Conservation (phyloP, 2,113 vertebrate genomes). For the Chaetodon trifascialis region DNA sequence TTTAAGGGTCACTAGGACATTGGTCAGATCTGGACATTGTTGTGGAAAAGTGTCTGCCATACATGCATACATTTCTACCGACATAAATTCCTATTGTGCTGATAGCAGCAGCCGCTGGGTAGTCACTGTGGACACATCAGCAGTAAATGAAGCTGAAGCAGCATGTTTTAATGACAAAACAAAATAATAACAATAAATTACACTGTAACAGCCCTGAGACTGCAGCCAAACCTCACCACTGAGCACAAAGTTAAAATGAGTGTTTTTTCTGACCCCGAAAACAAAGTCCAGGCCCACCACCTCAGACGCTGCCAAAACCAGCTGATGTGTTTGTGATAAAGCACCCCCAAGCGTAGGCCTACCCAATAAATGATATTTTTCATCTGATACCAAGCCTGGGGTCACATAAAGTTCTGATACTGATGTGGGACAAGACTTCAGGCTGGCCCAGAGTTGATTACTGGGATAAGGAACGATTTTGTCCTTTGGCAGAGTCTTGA, state of each 20-base stretch:
- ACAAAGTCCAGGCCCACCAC: neutral
- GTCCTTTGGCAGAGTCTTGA: conserved; percentile 9
- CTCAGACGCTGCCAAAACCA: neutral
- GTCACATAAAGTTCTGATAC: neutral
- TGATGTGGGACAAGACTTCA: neutral
- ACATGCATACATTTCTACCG: no score
- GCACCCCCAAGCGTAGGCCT: neutral
- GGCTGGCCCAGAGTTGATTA: neutral
- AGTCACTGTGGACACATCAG: conserved; percentile 32
- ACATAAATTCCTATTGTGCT: conserved; percentile 5
- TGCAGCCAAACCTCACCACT: conserved; percentile 9
- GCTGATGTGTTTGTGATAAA: neutral
- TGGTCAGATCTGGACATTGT: neutral
- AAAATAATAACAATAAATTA: conserved; percentile 13
- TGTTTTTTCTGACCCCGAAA: neutral
- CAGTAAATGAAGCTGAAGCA: conserved; percentile 28
- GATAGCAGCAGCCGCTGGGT: conserved; percentile 14
- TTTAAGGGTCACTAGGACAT: neutral
- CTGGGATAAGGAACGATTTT: neutral
- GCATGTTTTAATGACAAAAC: conserved; percentile 13
- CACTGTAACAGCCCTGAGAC: neutral
- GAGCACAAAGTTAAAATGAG: neutral
- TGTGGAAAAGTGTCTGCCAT: no score
- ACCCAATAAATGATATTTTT: neutral
- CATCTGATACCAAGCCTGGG: neutral